Evolutionary conservation across 2,888 invertebrate genomes (phyloP), one percentile per base, ranked within the genome.

Genomic region (Odontocolon sp.): DNA sequence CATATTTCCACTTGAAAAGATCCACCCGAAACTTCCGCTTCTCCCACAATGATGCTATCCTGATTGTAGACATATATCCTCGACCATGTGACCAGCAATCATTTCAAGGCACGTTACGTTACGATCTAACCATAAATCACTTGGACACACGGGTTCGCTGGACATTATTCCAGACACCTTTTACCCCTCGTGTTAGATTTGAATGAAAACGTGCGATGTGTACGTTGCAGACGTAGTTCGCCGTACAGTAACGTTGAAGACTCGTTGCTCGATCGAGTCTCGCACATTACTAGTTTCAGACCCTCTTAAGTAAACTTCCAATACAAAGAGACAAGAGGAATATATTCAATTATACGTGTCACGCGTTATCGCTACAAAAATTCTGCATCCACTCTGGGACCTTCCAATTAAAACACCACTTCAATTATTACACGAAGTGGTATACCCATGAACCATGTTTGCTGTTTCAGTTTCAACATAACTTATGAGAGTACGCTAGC

Each of bases 1-100:
- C 42, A 28, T 9, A 59, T 59, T 59, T 59, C 14, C 40, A 59
- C 26, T 59, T 59, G 9, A 59, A 23, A 42, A 31, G 59, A 28
- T 26, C 59, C 2, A 59, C 14, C 28, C 59, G 28, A 59, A 59
- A 59, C 28, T 59, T 59, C 59, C 59, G 26, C 23, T 14, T n/a
- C 14, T 16, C 14, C 18, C 23, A 11, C 40, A 26, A 9, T 23
- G 14, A 26, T 38, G n/a, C 23, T 38, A 11, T 5, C 2, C 5
- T 26, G 1, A 42, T n/a, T 2, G 8, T 14, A 6, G 23, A 52
- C 8, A 31, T 26, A 57, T 6, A 26, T 11, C 3, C 9, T 2
- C 21, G 38, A 3, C 38, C 14, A 57, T 9, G 33, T 26, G 26
- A 21, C 56, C 21, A 18, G 23, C 23, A 38, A 57, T 40, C 36